These are phyloP conservation scores for Sebastes cheni DNA, from an alignment of 2,797 vertebrate species.

Conservation along the genomic window DNA sequence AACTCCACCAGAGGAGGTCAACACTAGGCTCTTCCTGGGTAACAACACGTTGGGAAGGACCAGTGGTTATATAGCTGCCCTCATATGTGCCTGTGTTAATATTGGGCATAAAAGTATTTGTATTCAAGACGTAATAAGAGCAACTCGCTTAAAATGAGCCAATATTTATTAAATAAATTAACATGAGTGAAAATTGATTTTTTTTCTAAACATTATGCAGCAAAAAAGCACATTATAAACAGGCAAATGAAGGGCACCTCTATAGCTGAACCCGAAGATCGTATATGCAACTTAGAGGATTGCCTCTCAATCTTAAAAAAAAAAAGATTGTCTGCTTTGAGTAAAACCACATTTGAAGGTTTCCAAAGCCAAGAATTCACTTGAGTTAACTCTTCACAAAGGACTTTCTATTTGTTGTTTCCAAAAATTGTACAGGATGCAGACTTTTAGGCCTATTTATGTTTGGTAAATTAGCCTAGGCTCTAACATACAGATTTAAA, in stretches of 20 bases:
- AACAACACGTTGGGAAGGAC: conserved; percentile 74
- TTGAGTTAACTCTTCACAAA: not conserved
- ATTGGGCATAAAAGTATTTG: fast-evolving
- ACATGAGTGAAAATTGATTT: fast-evolving
- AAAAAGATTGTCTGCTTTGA: not conserved
- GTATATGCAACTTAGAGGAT: fast-evolving
- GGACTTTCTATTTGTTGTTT: not conserved
- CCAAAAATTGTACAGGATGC: not conserved
- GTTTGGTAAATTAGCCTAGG: not conserved
- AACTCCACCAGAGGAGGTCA: conserved; percentile 65
- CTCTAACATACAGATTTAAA: too few relatives aligned
- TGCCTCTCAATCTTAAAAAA: not conserved
- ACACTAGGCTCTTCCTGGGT: conserved; percentile 45
- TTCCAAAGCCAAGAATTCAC: not conserved
- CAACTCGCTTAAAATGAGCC: fast-evolving
- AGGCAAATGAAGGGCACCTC: not conserved
- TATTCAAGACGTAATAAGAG: fast-evolving
- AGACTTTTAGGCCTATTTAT: not conserved
- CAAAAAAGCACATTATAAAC: not conserved
- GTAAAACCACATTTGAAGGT: not conserved
- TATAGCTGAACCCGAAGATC: conserved; percentile 1
- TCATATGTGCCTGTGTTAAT: conserved; percentile 52
- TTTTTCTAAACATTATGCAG: fast-evolving
- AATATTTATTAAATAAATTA: fast-evolving
- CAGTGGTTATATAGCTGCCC: not conserved